These are phyloP conservation scores for Agrypnus murinus DNA, from an alignment of 2,888 invertebrate genomes.

Conservation along the genomic window DNA sequence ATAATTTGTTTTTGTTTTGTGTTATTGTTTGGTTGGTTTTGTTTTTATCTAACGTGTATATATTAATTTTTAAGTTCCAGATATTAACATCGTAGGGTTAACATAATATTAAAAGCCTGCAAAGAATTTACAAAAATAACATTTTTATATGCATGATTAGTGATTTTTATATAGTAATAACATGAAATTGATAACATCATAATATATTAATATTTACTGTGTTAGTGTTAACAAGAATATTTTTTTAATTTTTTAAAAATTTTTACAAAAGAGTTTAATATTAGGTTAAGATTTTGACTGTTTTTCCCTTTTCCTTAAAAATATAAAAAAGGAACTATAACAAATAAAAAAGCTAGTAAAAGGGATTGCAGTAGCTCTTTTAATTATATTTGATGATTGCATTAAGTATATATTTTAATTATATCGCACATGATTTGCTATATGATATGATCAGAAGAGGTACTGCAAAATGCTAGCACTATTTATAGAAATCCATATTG, in stretches of 20 bases:
- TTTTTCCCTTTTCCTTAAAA: too few species aligned
- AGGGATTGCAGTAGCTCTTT: background rate
- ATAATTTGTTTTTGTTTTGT: constrained; percentile 28
- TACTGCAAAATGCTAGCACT: background rate
- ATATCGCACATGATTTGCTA: background rate
- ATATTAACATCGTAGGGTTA: constrained; percentile 14
- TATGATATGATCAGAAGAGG: background rate
- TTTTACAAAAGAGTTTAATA: too few species aligned
- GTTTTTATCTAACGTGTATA: constrained; percentile 32
- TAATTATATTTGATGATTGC: background rate
- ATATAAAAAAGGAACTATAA: background rate
- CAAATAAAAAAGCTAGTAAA: background rate
- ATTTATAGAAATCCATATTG: background rate
- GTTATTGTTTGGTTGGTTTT: constrained; percentile 16
- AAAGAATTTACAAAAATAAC: constrained; percentile 14
- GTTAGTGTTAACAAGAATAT: too few species aligned
- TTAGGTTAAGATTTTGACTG: too few species aligned
- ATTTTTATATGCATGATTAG: constrained; percentile 13
- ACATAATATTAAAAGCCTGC: constrained; percentile 7
- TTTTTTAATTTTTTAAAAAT: too few species aligned
- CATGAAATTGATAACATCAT: constrained; percentile 1
- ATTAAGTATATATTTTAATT: background rate
- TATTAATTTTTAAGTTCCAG: constrained; percentile 19
- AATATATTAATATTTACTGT: too few species aligned
- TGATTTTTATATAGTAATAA: background rate